Base-by-base conservation (phyloP, 2,797 vertebrate genomes). In the Sardinella longiceps region DNA sequence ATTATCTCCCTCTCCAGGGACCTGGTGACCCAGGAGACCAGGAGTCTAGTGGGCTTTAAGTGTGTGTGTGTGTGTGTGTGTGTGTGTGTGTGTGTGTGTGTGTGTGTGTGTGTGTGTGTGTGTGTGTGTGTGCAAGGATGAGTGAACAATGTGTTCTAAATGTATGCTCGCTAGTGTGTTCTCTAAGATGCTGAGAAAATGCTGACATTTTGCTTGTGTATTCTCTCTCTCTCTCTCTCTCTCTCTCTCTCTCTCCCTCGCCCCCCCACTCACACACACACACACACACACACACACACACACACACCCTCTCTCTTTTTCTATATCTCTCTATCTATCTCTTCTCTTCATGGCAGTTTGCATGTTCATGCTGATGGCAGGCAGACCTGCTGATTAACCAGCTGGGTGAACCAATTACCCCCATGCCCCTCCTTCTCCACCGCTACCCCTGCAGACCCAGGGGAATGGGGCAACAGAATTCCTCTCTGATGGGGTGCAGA, bases 351-450 rank as follows among this genome's bases (percentile, higher is more conserved):
- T 51, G 20, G 56, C 6, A 58, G 2, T 58, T 58, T 25, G n/a
- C 23, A n/a, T n/a, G n/a, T 58, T 23, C 23, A 58, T n/a, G 23
- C 56, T 58, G 56, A 28, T 23, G n/a, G n/a, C 58, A 28, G 58
- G 58, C 58, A 63, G 25, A 63, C 58, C 58, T 63, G 58, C 58
- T 63, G 58, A 63, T 63, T 63, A 63, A 63, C 58, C 58, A 63
- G 58, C 58, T 63, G 58, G 58, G n/a, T 63, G 58, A 28, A 63
- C 58, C 58, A 63, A 63, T 63, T 63, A 63, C 25, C n/a, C n/a
- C 58, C 58, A 63, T n/a, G 23, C 58, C n/a, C 48, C 48, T 50
- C 48, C 48, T 14, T 50, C 9, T n/a, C 56, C 56, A 4, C 5
- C 15, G 2, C 51, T 23, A 20, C 2, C 58, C 58, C 58, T 25